These are phyloP conservation scores for Oncorhynchus kisutch DNA, from an alignment of 2,113 vertebrate species.

Conservation along the genomic window DNA sequence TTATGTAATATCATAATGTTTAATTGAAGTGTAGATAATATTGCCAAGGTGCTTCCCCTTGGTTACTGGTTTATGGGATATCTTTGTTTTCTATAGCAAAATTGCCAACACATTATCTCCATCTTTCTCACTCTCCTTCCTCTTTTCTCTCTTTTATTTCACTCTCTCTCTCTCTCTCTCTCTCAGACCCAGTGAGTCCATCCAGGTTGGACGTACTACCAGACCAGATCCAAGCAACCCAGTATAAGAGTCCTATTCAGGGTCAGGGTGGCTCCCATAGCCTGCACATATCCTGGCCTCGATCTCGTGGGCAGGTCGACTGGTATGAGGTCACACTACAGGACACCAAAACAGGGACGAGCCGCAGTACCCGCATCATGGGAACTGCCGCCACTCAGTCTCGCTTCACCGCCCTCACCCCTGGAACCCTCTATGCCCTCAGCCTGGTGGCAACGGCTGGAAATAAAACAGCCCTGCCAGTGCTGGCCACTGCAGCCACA, in stretches of 20 bases:
- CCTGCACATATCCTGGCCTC: constrained; percentile 78
- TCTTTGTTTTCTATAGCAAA: background rate
- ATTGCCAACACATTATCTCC: background rate
- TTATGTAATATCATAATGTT: background rate
- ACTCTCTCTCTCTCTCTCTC: constrained; percentile 20
- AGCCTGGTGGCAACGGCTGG: constrained; percentile 76
- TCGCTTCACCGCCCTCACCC: constrained; percentile 76
- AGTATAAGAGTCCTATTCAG: background rate
- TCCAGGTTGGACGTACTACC: constrained; percentile 68
- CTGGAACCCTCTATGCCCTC: constrained; percentile 79
- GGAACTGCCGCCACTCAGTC: constrained; percentile 60
- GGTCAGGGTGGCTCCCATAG: constrained; percentile 39
- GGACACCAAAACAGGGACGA: constrained; percentile 58
- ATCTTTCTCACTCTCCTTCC: too few species aligned
- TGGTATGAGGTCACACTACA: constrained; percentile 77
- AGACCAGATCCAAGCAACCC: constrained; percentile 45
- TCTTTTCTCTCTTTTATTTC: background rate
- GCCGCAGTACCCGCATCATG: constrained; percentile 57
- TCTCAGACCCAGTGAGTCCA: constrained; percentile 80
- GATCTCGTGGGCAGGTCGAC: constrained; percentile 78
- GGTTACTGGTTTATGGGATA: too few species aligned
- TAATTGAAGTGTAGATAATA: background rate
- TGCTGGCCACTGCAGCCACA: constrained; percentile 73
- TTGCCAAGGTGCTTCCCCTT: too few species aligned
- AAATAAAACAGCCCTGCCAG: constrained; percentile 67